Percentiles rank a stretch among this genome's conserved stretches.
These are phyloP conservation scores for Paedocypris sp. DNA, from an alignment of 2,113 vertebrate genomes.

Conservation along the genomic window DNA sequence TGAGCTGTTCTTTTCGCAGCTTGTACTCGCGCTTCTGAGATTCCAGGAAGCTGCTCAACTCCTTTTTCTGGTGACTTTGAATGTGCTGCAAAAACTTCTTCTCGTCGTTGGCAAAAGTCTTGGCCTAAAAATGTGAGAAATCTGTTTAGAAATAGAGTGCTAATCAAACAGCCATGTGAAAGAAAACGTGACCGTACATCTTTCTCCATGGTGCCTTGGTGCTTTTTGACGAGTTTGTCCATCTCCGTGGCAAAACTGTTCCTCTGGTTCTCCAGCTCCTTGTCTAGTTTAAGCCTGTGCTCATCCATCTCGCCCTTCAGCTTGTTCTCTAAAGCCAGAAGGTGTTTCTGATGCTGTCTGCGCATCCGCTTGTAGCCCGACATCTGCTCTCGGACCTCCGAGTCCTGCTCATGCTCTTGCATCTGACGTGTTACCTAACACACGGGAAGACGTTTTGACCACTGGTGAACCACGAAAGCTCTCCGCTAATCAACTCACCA, in stretches of 20 bases:
- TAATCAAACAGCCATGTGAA: too few relatives aligned
- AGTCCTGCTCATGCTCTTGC: conserved; percentile 96
- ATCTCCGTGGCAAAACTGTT: conserved; percentile 92
- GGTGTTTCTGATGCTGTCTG: conserved; percentile 94
- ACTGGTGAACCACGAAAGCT: too few relatives aligned
- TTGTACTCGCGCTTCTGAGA: conserved; percentile 97
- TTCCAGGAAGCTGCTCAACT: conserved; percentile 89
- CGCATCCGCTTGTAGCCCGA: conserved; percentile 97
- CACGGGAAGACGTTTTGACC: not conserved
- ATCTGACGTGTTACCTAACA: conserved; percentile 92
- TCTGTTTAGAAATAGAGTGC: too few relatives aligned
- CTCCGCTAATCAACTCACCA: too few relatives aligned
- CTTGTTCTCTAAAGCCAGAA: conserved; percentile 96
- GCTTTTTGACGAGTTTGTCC: conserved; percentile 97
- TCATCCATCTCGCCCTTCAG: conserved; percentile 97
- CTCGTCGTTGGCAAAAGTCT: conserved; percentile 89
- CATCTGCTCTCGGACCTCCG: conserved; percentile 94
- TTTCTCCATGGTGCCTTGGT: conserved; percentile 92
- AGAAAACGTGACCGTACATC: conserved; percentile 64
- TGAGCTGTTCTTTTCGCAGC: conserved; percentile 93
- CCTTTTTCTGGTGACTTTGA: conserved; percentile 95
- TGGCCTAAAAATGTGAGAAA: conserved; percentile 65
- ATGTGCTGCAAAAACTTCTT: conserved; percentile 99
- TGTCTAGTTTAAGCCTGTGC: conserved; percentile 92
- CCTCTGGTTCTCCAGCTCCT: conserved; percentile 94